Evolutionary conservation across 92 coral and sea anemone genomes (phyloP).

Genomic region (Parazoanthus atlanticus): DNA sequence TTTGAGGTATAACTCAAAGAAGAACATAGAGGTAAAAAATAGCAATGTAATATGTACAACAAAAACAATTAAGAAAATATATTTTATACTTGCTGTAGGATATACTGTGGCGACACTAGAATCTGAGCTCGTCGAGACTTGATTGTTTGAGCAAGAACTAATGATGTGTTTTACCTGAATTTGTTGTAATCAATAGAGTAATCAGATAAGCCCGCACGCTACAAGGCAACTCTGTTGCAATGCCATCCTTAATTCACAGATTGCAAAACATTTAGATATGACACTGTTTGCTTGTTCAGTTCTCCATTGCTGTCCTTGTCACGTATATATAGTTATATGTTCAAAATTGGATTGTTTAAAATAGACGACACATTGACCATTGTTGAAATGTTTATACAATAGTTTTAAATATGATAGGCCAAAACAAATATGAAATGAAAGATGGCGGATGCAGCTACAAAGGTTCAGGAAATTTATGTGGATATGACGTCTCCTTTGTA

Average conservation of each 20-base stretch:
- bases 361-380: background rate
- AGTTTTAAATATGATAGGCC: background rate
- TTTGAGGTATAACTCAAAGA: background rate
- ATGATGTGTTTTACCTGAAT: background rate
- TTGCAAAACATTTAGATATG: no score
- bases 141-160: background rate
- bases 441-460: slow-evolving; percentile 17
- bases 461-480: background rate
- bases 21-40: no score
- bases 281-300: background rate
- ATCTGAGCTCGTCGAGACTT: background rate
- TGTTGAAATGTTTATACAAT: background rate
- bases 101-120: background rate
- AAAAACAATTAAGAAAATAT: no score
- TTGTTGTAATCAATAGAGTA: background rate
- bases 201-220: background rate
- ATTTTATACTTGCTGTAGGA: no score
- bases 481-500: background rate
- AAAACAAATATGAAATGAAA: slow-evolving; percentile 11
- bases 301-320: background rate
- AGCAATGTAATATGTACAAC: no score
- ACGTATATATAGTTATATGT: background rate
- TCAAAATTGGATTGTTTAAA: background rate
- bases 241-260: background rate
- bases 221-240: background rate